These are phyloP conservation scores for Aphelocoma californica DNA, from an alignment of 2,797 vertebrate species.

Conservation along the genomic window DNA sequence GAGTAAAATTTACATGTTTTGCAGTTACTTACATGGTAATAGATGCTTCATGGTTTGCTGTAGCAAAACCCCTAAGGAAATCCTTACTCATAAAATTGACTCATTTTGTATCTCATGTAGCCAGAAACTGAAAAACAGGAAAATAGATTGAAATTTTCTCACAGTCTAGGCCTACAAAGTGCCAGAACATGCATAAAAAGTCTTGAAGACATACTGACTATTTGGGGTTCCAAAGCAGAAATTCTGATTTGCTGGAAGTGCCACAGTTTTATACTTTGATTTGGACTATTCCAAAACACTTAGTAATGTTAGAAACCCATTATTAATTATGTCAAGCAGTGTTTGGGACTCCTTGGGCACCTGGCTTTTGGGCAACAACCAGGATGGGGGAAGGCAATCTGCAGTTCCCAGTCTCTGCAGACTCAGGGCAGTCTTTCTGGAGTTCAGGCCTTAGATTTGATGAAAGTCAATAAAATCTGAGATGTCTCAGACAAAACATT, in stretches of 20 bases:
- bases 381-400: background rate
- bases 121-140: background rate
- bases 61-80: background rate
- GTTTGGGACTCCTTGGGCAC: background rate
- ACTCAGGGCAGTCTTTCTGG: background rate
- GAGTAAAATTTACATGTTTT: background rate
- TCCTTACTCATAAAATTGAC: background rate
- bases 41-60: background rate
- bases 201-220: background rate
- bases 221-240: background rate
- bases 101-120: background rate
- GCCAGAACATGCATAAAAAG: background rate
- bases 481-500: slow-evolving; percentile 12
- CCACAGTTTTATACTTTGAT: background rate
- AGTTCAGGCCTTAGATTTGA: background rate
- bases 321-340: background rate
- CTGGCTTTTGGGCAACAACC: background rate
- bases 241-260: background rate
- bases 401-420: background rate
- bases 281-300: background rate
- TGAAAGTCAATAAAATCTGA: slow-evolving; percentile 1
- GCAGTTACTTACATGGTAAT: background rate
- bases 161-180: background rate
- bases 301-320: background rate
- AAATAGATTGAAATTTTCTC: background rate